phyloP scores from a whole-genome alignment of 2,888 invertebrate genomes.

The Bruchidius siliquastri region DNA sequence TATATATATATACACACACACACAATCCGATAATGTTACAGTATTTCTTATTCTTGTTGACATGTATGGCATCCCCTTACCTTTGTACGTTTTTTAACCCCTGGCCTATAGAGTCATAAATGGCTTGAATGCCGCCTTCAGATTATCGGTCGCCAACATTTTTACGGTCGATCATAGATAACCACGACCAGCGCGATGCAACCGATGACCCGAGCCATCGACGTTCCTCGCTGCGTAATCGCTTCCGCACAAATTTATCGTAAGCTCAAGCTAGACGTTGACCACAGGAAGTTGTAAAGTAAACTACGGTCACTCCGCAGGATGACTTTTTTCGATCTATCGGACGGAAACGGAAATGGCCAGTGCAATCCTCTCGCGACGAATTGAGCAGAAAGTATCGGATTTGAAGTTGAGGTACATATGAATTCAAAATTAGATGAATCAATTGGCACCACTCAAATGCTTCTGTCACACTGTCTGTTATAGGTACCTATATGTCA shows the following conservation, averaged over 20 bases:
- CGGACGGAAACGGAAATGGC: background rate
- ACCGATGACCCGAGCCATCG: background rate
- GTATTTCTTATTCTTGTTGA: too few relatives aligned
- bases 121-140: background rate
- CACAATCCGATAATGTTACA: too few relatives aligned
- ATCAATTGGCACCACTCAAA: too few relatives aligned
- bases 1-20: too few relatives aligned
- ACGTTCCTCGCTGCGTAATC: background rate
- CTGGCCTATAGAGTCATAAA: background rate
- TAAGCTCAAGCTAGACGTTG: background rate
- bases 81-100: background rate
- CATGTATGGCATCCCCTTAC: too few relatives aligned
- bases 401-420: background rate
- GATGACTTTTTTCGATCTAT: background rate
- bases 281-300: constrained; percentile 1
- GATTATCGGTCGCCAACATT: constrained; percentile 1
- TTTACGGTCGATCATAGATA: constrained; percentile 1
- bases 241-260: background rate
- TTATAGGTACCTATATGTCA: too few relatives aligned
- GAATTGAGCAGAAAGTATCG: background rate
- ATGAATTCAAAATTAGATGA: too few relatives aligned
- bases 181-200: background rate
- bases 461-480: too few relatives aligned
- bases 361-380: background rate
- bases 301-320: background rate